Percentiles rank a stretch among this genome's conserved stretches.
Evolutionary conservation across 2,888 invertebrate genomes (phyloP).

Genomic region (Junonia oenone): DNA sequence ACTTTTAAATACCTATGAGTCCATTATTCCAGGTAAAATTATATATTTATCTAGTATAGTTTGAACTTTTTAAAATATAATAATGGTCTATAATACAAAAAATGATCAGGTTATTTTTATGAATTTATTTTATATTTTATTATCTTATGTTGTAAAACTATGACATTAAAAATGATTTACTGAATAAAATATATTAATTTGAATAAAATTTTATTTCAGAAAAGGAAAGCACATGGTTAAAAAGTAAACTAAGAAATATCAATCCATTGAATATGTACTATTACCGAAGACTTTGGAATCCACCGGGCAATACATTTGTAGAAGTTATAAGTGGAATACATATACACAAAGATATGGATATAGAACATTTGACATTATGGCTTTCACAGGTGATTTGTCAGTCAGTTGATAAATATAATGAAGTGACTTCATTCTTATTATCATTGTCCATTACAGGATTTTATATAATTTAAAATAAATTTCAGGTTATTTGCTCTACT

Average conservation of each 20-base stretch:
- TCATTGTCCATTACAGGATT: too few species aligned
- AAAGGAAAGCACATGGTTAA: conserved; percentile 60
- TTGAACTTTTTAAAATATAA: not conserved
- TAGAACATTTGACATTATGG: conserved; percentile 43
- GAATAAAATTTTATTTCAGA: conserved; percentile 42
- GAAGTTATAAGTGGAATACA: conserved; percentile 49
- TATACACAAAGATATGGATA: conserved; percentile 37
- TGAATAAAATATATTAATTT: not conserved
- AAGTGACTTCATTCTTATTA: too few species aligned
- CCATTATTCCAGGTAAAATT: conserved; percentile 49
- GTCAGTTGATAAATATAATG: not conserved
- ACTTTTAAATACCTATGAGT: conserved; percentile 47
- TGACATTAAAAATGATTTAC: too few species aligned
- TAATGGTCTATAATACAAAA: not conserved
- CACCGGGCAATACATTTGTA: conserved; percentile 48
- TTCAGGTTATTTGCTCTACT: conserved; percentile 52
- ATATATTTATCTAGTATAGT: too few species aligned
- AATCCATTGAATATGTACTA: conserved; percentile 63
- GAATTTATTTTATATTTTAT: too few species aligned
- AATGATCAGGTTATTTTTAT: too few species aligned
- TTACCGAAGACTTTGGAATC: conserved; percentile 57
- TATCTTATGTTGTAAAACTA: too few species aligned
- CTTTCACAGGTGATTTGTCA: conserved; percentile 39
- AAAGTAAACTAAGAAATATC: conserved; percentile 48
- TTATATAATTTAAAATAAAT: too few species aligned